Percentiles rank a stretch among this genome's conserved stretches.
phyloP scores from a whole-genome alignment of 2,113 vertebrate genomes.

The Mormyrus lacerda region DNA sequence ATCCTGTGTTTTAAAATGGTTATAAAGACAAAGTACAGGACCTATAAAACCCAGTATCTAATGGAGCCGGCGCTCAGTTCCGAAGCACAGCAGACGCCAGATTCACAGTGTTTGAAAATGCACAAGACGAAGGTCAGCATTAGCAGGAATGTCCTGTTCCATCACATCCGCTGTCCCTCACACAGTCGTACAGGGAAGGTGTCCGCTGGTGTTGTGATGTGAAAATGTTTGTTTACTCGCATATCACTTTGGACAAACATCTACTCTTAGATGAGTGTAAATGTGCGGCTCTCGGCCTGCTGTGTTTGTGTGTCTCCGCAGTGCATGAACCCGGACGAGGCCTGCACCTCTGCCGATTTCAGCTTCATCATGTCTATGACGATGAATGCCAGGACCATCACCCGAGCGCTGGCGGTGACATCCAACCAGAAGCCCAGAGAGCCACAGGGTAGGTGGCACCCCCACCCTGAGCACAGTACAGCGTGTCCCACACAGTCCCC shows the following conservation, averaged over 20 bases:
- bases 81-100: background rate
- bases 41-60: background rate
- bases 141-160: background rate
- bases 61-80: background rate
- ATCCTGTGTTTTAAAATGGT: background rate
- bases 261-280: background rate
- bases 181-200: background rate
- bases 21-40: background rate
- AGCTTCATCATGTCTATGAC: conserved; percentile 75
- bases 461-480: background rate
- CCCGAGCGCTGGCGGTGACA: conserved; percentile 72
- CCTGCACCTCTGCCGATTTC: conserved; percentile 63
- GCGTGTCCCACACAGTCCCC: background rate
- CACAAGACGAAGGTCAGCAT: background rate
- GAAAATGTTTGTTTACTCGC: background rate
- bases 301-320: conserved; percentile 35
- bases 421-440: conserved; percentile 28
- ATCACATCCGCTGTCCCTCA: background rate
- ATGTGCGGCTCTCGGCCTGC: background rate
- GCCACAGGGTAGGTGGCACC: background rate
- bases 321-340: conserved; percentile 74
- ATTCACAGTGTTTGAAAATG: background rate
- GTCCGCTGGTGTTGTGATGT: background rate
- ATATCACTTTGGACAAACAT: background rate
- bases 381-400: conserved; percentile 72